phyloP scores from a whole-genome alignment of 1,140 invertebrate genomes.

The Hestina assimilis region DNA sequence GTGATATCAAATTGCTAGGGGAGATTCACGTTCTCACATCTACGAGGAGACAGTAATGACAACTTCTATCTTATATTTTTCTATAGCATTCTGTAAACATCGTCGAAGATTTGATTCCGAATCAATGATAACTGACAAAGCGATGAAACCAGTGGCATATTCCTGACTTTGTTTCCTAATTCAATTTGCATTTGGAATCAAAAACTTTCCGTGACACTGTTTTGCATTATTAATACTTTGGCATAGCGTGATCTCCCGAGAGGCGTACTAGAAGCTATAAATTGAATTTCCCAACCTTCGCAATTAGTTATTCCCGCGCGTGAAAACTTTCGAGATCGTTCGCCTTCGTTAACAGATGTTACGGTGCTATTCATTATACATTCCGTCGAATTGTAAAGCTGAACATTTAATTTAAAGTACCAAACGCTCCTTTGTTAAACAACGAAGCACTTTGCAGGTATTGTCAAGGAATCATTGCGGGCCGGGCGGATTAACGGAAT shows the following conservation, averaged over 20 bases:
- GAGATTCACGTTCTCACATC: conserved; percentile 30
- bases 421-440: conserved; percentile 71
- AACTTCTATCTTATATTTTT: not conserved
- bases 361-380: conserved; percentile 78
- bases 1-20: conserved; percentile 61
- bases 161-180: conserved; percentile 73
- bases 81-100: not conserved
- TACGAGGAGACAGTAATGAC: not conserved
- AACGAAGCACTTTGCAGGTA: conserved; percentile 60
- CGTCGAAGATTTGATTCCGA: conserved; percentile 26
- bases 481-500: conserved; percentile 53
- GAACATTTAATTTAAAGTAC: conserved; percentile 78
- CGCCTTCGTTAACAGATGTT: conserved; percentile 79
- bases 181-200: conserved; percentile 75
- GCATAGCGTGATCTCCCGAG: conserved; percentile 70
- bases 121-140: conserved; percentile 55
- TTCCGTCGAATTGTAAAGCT: conserved; percentile 77
- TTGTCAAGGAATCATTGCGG: conserved; percentile 54
- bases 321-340: conserved; percentile 78
- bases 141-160: conserved; percentile 50
- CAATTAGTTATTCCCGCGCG: conserved; percentile 78
- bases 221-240: conserved; percentile 78
- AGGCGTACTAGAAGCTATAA: conserved; percentile 75
- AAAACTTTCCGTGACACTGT: conserved; percentile 78
- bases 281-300: conserved; percentile 78